Percentiles rank a stretch among this genome's conserved stretches.
phyloP scores from a whole-genome alignment of 37 sponge, comb jelly and placozoan genomes.

The Chondrilla cf. caribensis region DNA sequence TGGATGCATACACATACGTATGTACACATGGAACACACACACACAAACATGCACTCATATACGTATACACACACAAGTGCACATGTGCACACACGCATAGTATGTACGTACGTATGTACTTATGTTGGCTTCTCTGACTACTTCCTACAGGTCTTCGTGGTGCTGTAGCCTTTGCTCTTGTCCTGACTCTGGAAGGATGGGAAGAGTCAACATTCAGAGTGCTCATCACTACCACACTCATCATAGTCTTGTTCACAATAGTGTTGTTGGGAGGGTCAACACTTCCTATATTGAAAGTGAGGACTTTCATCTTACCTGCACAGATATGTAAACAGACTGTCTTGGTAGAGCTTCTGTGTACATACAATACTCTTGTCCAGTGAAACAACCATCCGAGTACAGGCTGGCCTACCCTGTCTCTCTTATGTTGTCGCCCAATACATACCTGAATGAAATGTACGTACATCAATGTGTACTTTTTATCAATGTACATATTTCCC shows the following conservation, averaged over 20 bases:
- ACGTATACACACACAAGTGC: not conserved
- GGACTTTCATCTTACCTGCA: not conserved
- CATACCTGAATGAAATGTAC: no score
- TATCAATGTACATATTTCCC: no score
- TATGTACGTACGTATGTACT: not conserved
- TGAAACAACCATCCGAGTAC: no score
- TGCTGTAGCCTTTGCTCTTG: constrained; percentile 93
- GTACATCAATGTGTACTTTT: no score
- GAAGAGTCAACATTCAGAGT: constrained; percentile 44
- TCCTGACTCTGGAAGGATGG: constrained; percentile 46
- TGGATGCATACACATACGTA: no score
- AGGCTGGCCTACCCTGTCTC: no score
- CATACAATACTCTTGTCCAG: not conserved
- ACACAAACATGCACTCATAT: no score
- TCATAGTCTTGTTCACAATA: constrained; percentile 93
- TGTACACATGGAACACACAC: no score
- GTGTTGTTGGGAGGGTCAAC: constrained; percentile 82
- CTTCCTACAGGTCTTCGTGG: constrained; percentile 89
- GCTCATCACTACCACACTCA: constrained; percentile 83
- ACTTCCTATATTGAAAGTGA: constrained; percentile 78
- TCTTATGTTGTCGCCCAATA: no score
- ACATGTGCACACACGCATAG: not conserved
- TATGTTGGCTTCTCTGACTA: not conserved
- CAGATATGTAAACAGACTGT: not conserved
- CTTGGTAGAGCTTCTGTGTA: not conserved